Percentiles rank a stretch among this genome's conserved stretches.
Conservation (phyloP, 2,888 invertebrate species). For the Boloria euphrosyne region DNA sequence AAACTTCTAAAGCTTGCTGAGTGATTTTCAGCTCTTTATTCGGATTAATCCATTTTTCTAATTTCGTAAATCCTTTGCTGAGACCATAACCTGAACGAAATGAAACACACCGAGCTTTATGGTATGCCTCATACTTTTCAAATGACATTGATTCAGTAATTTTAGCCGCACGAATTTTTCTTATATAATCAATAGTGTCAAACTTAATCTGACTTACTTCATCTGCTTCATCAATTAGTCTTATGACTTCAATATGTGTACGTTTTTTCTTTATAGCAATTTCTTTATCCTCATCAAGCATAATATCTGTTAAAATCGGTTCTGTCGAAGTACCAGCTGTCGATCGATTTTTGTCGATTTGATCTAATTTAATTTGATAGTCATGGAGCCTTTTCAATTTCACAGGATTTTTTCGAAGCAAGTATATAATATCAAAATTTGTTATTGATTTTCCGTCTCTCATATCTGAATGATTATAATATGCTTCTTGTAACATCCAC, state of each 20-base stretch:
- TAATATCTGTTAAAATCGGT: slow-evolving; percentile 56
- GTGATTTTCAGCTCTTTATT: slow-evolving; percentile 84
- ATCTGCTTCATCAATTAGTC: slow-evolving; percentile 80
- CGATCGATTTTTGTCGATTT: slow-evolving; percentile 64
- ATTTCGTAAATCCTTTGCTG: slow-evolving; percentile 79
- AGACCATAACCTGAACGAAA: slow-evolving; percentile 81
- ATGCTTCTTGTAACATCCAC: slow-evolving; percentile 88
- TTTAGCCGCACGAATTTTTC: slow-evolving; percentile 82
- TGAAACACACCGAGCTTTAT: slow-evolving; percentile 89
- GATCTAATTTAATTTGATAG: slow-evolving; percentile 84
- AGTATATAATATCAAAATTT: slow-evolving; percentile 88
- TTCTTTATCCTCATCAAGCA: slow-evolving; percentile 79
- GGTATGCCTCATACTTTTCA: slow-evolving; percentile 88
- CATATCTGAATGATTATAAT: slow-evolving; percentile 84
- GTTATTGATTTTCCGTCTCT: slow-evolving; percentile 83
- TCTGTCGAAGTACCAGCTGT: slow-evolving; percentile 51
- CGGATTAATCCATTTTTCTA: slow-evolving; percentile 85
- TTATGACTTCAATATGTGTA: slow-evolving; percentile 76
- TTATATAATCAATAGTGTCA: slow-evolving; percentile 81
- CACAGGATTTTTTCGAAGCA: slow-evolving; percentile 90
- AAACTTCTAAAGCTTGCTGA: slow-evolving; percentile 86
- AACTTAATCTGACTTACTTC: slow-evolving; percentile 79
- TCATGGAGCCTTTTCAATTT: slow-evolving; percentile 89
- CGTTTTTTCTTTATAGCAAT: slow-evolving; percentile 69
- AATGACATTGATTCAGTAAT: slow-evolving; percentile 78